Evolutionary conservation across 2,797 vertebrate species (phyloP).

Genomic region (Dromococcyx pavoninus): DNA sequence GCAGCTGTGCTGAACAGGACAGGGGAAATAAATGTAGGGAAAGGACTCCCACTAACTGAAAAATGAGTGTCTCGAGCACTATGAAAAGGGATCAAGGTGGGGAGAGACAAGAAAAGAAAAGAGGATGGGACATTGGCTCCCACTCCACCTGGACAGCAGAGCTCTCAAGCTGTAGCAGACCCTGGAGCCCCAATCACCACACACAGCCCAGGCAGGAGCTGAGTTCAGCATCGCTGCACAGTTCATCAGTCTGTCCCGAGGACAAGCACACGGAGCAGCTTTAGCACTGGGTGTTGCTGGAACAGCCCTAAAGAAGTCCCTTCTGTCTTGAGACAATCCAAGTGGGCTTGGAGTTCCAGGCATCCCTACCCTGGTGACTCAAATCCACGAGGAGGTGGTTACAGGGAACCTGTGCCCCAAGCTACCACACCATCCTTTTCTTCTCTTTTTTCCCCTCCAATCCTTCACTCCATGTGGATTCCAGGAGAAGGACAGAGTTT

Average conservation of each 20-base stretch:
- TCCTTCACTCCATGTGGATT: not conserved
- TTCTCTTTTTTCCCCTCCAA: not conserved
- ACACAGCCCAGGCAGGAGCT: not conserved
- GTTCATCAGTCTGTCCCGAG: not conserved
- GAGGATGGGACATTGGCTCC: not conserved
- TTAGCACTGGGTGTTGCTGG: not conserved
- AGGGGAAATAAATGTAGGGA: not conserved
- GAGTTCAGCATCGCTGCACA: rapidly evolving
- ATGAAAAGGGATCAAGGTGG: rapidly evolving
- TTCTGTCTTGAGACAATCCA: not conserved
- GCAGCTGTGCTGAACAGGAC: not conserved
- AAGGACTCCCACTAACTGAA: not conserved
- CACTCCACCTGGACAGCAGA: not conserved
- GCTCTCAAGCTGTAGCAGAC: not conserved
- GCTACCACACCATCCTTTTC: too few relatives aligned
- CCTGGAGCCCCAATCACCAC: not conserved
- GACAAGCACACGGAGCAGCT: not conserved
- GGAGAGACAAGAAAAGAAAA: not conserved
- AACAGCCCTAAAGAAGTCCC: not conserved
- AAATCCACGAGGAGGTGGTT: not conserved
- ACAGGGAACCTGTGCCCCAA: not conserved
- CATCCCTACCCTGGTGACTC: not conserved
- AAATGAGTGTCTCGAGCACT: not conserved
- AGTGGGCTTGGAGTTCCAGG: not conserved
- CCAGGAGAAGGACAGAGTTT: not conserved